Percentiles rank a stretch among this genome's conserved stretches.
These are phyloP conservation scores for Meandrina meandrites DNA, from an alignment of 92 coral and sea anemone genomes.

Conservation along the genomic window DNA sequence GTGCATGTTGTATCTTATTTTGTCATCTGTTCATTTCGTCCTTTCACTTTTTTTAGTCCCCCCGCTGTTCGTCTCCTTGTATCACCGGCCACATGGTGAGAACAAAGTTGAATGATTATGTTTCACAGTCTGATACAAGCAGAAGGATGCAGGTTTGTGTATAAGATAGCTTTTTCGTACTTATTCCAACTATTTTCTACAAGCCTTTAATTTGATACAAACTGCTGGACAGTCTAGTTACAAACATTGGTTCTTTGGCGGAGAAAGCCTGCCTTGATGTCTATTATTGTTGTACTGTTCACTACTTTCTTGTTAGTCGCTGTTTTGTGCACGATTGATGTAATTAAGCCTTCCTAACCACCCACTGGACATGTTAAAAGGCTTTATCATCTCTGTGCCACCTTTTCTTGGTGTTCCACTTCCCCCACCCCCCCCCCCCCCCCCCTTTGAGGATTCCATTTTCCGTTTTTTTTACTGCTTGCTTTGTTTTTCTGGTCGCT, in stretches of 20 bases:
- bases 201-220: neutral
- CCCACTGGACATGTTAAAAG: no score
- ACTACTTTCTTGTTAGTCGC: neutral
- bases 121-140: conserved; percentile 47
- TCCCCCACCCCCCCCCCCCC: neutral
- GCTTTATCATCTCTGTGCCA: no score
- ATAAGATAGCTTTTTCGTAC: neutral
- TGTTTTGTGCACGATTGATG: no score
- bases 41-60: conserved; percentile 36
- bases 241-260: neutral
- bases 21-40: neutral
- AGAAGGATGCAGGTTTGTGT: conserved; percentile 48
- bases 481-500: no score
- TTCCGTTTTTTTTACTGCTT: no score
- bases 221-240: neutral
- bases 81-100: conserved; percentile 71
- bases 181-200: neutral
- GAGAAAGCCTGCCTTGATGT: neutral
- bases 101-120: conserved; percentile 64
- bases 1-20: neutral
- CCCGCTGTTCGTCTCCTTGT: conserved; percentile 81
- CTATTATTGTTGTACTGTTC: neutral
- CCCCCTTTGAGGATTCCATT: neutral
- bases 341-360: neutral
- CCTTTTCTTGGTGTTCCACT: no score